Evolutionary conservation across 2,888 invertebrate genomes (phyloP), one percentile per base, ranked within the genome.

Genomic region (Nymphalis urticae): DNA sequence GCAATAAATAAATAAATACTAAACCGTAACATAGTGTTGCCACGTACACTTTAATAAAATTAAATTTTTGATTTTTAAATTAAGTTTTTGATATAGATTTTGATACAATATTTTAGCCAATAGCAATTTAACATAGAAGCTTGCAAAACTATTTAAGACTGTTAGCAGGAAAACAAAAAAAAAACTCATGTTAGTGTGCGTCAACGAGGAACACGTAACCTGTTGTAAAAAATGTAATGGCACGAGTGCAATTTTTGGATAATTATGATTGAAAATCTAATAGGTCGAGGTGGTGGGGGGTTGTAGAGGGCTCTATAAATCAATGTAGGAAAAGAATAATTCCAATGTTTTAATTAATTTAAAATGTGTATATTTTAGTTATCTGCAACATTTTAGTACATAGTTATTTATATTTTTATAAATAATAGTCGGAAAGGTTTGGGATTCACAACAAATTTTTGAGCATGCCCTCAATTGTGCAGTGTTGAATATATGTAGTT

Each of bases 381-480:
- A 71, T 66, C 69, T 70, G 69, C 65, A 73, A 75, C 73, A 74
- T 75, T 73, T 75, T 85, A 83, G 86, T 89, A 88, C 72, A 74
- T 69, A 88, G 86, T 87, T 87, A 83, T 82, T 48, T 48, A 19
- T 42, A 42, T 50, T 6, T 61, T 83, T 79, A 78, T 82, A 82
- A 80, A 81, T 81, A 85, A 86, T 82, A 85, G 81, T 83, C 82
- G 80, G 82, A 79, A 42, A 70, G 64, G 77, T 79, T 80, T 81
- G 82, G 81, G 82, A 80, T 80, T 82, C 82, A 82, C 80, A 82
- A 86, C 80, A 78, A 82, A 81, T 84, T 86, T 84, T 86, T 86
- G 88, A 88, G 87, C 92, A 90, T 91, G 91, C 90, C 87, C 84
- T 85, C 76, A 73, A 79, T 84, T 87, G 88, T 89, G 87, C 82